Percentiles rank a stretch among this genome's conserved stretches.
Conservation (phyloP, 2,113 vertebrate species). For the rat (Rattus norvegicus) region DNA sequence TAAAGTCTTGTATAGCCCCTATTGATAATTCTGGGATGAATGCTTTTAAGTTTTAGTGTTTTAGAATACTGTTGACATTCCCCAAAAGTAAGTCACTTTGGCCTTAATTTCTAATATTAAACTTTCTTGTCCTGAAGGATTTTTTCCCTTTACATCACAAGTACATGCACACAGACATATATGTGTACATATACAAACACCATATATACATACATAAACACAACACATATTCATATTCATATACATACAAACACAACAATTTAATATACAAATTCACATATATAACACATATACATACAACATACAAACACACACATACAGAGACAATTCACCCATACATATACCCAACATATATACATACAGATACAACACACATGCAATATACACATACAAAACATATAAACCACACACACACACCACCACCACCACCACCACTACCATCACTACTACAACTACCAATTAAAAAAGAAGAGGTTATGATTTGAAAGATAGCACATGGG, state of each 20-base stretch:
- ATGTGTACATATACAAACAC: not conserved
- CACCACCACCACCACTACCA: not conserved
- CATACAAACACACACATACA: not conserved
- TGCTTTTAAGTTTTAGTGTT: constrained; percentile 9
- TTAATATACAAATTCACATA: not conserved
- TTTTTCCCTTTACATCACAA: not conserved
- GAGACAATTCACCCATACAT: not conserved
- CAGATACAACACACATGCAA: not conserved
- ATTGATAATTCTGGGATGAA: not conserved
- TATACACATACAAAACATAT: not conserved
- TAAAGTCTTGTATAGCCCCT: not conserved
- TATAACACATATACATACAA: not conserved
- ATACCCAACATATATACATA: not conserved
- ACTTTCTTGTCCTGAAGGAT: not conserved
- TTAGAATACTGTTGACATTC: not conserved
- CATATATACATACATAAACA: not conserved
- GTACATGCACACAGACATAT: not conserved
- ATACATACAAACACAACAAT: not conserved
- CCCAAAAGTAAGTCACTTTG: constrained; percentile 1
- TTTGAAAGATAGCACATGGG: not conserved
- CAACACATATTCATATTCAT: not conserved
- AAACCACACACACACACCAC: not conserved
- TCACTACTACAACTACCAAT: not conserved
- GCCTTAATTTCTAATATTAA: constrained; percentile 35
- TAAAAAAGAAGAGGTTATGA: not conserved